A percentile compares a stretch with the other conserved stretches of the same genome.
phyloP scores from a whole-genome alignment of 2,113 vertebrate species.

The Mellivora capensis region DNA sequence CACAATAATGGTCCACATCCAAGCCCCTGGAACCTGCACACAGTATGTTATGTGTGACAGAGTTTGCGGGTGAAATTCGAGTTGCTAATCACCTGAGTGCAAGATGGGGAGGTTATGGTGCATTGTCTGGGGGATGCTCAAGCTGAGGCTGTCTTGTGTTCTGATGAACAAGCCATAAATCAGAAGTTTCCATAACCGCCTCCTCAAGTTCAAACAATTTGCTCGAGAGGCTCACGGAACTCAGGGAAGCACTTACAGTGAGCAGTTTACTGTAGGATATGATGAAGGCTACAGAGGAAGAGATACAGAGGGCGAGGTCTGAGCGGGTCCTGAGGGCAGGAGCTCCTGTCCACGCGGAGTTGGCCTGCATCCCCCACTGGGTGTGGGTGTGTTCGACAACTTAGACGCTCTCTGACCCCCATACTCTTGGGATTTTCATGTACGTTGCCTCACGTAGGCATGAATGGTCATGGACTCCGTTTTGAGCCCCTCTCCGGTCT shows the following conservation, averaged over 20 bases:
- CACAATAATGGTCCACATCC: fast-evolving
- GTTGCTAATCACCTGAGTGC: not conserved
- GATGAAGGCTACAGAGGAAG: not conserved
- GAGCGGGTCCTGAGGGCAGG: not conserved
- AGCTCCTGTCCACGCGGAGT: not conserved
- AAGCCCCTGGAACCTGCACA: not conserved
- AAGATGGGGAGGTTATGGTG: not conserved
- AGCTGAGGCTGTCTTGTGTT: not conserved
- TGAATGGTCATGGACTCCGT: not conserved
- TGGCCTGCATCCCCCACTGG: not conserved
- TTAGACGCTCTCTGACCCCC: not conserved
- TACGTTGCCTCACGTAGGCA: not conserved
- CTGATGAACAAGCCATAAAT: not conserved
- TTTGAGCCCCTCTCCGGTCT: not conserved
- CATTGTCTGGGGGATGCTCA: no score
- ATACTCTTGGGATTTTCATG: not conserved
- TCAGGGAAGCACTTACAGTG: not conserved
- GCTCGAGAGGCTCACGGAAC: not conserved
- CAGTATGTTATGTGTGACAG: not conserved
- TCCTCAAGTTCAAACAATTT: not conserved
- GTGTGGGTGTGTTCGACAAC: not conserved
- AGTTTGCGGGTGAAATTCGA: not conserved
- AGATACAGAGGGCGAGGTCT: not conserved
- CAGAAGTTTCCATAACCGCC: not conserved
- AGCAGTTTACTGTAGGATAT: not conserved